These are phyloP conservation scores for Leucophenga maculata DNA, from an alignment of 2,888 invertebrate genomes.

Conservation along the genomic window DNA sequence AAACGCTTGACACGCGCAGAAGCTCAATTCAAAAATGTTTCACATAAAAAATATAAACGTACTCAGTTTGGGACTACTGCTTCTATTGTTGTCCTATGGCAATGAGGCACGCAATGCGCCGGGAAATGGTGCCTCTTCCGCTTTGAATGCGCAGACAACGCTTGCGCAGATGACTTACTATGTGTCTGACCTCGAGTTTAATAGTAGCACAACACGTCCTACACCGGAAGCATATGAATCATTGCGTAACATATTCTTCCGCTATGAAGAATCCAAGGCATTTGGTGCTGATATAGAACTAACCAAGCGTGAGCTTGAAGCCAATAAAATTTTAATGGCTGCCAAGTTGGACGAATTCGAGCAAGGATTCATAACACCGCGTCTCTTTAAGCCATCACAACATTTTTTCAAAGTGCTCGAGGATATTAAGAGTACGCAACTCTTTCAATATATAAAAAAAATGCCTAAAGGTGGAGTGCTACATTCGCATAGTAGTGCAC, in stretches of 20 bases:
- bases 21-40: constrained; percentile 20
- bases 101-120: constrained; percentile 45
- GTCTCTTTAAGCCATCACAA: constrained; percentile 76
- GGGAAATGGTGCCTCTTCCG: constrained; percentile 24
- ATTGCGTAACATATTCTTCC: constrained; percentile 72
- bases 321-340: constrained; percentile 76
- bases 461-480: constrained; percentile 85
- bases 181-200: constrained; percentile 47
- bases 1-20: no score
- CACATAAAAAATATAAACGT: constrained; percentile 41
- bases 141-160: constrained; percentile 9
- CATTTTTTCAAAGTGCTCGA: constrained; percentile 78
- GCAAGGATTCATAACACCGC: constrained; percentile 74
- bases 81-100: background rate
- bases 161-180: constrained; percentile 42
- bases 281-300: constrained; percentile 75
- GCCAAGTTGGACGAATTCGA: constrained; percentile 75
- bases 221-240: constrained; percentile 58
- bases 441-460: constrained; percentile 78
- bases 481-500: constrained; percentile 80
- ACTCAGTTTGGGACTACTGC: constrained; percentile 27
- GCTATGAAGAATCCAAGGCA: constrained; percentile 71
- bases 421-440: constrained; percentile 76
- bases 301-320: constrained; percentile 73
- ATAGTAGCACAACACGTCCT: constrained; percentile 43